Percentiles rank a stretch among this genome's conserved stretches.
Evolutionary conservation across 2,888 invertebrate species (phyloP).

Genomic region (Oligia strigilis): DNA sequence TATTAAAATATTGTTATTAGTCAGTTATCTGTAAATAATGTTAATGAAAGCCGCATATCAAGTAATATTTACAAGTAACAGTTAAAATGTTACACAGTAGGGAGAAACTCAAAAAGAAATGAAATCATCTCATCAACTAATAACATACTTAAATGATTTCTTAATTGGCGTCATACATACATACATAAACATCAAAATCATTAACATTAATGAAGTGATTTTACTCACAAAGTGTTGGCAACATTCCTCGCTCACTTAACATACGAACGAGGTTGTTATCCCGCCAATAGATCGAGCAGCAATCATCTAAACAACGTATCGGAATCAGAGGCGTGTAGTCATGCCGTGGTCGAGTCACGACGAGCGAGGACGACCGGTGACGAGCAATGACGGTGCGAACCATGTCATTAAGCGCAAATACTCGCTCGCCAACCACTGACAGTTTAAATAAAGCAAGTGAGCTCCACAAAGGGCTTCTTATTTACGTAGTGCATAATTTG

Average conservation of each 20-base stretch:
- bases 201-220: slow-evolving; percentile 36
- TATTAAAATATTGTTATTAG: not conserved
- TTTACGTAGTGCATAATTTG: slow-evolving; percentile 88
- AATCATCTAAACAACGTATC: slow-evolving; percentile 43
- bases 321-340: slow-evolving; percentile 7
- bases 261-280: slow-evolving; percentile 28
- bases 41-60: not conserved
- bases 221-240: slow-evolving; percentile 28
- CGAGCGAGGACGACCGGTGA: slow-evolving; percentile 41
- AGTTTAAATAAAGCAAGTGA: slow-evolving; percentile 80
- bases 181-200: slow-evolving; percentile 43
- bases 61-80: not conserved
- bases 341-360: slow-evolving; percentile 19
- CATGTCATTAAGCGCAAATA: slow-evolving; percentile 73
- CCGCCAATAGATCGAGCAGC: slow-evolving; percentile 24
- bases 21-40: not conserved
- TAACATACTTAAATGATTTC: not conserved
- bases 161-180: not conserved
- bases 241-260: slow-evolving; percentile 36
- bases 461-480: slow-evolving; percentile 81
- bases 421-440: slow-evolving; percentile 67
- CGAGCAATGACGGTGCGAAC: slow-evolving; percentile 30
- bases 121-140: not conserved
- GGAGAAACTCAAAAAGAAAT: not conserved
- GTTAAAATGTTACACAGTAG: not conserved